Evolutionary conservation across 2,113 vertebrate genomes (phyloP).

Genomic region (Podarcis cretensis): DNA sequence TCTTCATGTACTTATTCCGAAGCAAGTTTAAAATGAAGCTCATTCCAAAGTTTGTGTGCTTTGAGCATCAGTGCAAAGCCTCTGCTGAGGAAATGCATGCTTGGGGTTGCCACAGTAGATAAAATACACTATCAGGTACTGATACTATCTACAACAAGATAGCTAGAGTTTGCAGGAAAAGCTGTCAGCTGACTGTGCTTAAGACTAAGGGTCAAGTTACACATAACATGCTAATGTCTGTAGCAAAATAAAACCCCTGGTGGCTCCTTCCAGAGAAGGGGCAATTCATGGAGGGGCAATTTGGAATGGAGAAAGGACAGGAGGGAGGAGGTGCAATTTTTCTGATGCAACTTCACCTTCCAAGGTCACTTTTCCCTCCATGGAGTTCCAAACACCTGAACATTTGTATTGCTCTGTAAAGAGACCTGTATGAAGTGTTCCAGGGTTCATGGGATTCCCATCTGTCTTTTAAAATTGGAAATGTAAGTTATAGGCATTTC

Average conservation of each 20-base stretch:
- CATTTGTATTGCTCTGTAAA: not conserved
- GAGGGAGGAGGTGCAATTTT: too few species aligned
- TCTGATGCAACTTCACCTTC: not conserved
- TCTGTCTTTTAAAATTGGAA: not conserved
- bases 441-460: not conserved
- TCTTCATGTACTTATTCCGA: not conserved
- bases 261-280: not conserved
- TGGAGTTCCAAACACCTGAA: not conserved
- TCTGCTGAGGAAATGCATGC: too few species aligned
- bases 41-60: not conserved
- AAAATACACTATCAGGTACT: not conserved
- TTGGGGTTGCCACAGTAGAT: too few species aligned
- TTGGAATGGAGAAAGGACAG: not conserved
- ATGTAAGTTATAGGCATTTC: not conserved
- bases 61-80: not conserved
- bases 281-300: not conserved
- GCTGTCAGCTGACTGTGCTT: not conserved
- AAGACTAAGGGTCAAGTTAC: not conserved
- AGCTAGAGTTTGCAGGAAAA: not conserved
- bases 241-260: not conserved
- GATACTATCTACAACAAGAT: not conserved
- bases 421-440: not conserved
- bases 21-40: not conserved
- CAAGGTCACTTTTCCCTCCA: not conserved
- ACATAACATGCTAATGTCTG: not conserved